Percentiles rank a stretch among this genome's conserved stretches.
Evolutionary conservation across 2,797 vertebrate genomes (phyloP).

Genomic region (Esox lucius): DNA sequence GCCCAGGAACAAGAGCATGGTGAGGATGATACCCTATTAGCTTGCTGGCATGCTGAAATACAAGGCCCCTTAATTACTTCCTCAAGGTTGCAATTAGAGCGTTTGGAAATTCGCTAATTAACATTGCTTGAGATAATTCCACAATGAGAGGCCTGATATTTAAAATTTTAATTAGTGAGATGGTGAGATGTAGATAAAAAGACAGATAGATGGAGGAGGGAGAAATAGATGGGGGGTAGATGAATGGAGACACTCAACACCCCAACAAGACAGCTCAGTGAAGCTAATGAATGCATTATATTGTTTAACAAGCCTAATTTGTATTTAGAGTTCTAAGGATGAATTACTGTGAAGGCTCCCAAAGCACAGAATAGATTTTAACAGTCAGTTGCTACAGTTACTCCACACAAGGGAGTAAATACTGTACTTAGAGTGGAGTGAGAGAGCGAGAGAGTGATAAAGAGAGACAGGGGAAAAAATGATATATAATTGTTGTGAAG

Average conservation of each 20-base stretch:
- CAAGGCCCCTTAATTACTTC: constrained; percentile 61
- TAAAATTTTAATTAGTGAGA: constrained; percentile 59
- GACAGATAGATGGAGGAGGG: constrained; percentile 34
- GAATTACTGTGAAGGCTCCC: constrained; percentile 58
- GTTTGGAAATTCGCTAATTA: constrained; percentile 61
- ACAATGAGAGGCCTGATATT: constrained; percentile 54
- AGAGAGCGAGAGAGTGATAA: constrained; percentile 4
- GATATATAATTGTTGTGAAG: constrained; percentile 50
- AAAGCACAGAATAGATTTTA: constrained; percentile 55
- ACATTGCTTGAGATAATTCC: constrained; percentile 58
- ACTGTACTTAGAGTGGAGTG: constrained; percentile 36
- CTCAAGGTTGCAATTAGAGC: constrained; percentile 65
- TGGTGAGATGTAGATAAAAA: constrained; percentile 42
- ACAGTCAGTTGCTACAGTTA: constrained; percentile 50
- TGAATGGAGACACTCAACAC: constrained; percentile 41
- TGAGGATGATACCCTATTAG: constrained; percentile 52
- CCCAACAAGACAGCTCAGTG: constrained; percentile 51
- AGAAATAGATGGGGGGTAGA: constrained; percentile 24
- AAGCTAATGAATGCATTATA: constrained; percentile 62
- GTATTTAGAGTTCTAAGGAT: constrained; percentile 64
- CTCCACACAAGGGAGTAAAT: constrained; percentile 46
- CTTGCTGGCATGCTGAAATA: constrained; percentile 40
- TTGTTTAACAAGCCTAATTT: constrained; percentile 66
- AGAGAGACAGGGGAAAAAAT: constrained; percentile 10
- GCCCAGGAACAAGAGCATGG: constrained; percentile 26